These are phyloP conservation scores for Dryobates pubescens DNA, from an alignment of 2,797 vertebrate genomes.

Conservation along the genomic window DNA sequence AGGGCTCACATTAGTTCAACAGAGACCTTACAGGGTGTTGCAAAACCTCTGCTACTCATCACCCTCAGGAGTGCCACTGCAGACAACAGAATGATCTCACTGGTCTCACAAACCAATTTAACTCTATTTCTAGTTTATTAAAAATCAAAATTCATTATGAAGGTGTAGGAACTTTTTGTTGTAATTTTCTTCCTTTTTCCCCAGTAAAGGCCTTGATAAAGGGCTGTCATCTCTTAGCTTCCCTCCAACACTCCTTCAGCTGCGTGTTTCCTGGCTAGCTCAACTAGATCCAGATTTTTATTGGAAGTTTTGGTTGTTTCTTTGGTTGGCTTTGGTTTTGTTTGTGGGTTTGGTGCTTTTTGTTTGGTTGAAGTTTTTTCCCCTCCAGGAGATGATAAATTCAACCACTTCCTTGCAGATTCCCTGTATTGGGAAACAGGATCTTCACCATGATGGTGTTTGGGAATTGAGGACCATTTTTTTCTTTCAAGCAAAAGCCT, in stretches of 20 bases:
- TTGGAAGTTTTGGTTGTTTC: neutral
- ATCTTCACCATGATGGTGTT: neutral
- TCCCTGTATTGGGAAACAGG: neutral
- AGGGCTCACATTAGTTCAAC: fast-evolving
- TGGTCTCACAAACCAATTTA: neutral
- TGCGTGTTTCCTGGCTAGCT: neutral
- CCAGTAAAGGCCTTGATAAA: neutral
- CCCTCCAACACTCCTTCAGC: neutral
- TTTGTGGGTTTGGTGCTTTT: neutral
- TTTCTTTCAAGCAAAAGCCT: neutral
- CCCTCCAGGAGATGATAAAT: neutral
- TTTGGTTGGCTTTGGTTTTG: no score
- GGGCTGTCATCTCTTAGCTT: neutral
- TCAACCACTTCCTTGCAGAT: neutral
- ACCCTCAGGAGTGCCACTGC: neutral
- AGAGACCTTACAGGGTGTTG: fast-evolving
- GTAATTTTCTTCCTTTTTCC: neutral
- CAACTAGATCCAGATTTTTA: neutral
- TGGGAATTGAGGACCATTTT: neutral
- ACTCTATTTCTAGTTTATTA: neutral
- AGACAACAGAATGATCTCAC: neutral
- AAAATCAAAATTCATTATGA: neutral
- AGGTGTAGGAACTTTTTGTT: neutral
- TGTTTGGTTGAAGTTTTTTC: neutral
- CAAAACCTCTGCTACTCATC: neutral